Evolutionary conservation across 2,888 invertebrate genomes (phyloP).

Genomic region (Ectropis crepuscularia): DNA sequence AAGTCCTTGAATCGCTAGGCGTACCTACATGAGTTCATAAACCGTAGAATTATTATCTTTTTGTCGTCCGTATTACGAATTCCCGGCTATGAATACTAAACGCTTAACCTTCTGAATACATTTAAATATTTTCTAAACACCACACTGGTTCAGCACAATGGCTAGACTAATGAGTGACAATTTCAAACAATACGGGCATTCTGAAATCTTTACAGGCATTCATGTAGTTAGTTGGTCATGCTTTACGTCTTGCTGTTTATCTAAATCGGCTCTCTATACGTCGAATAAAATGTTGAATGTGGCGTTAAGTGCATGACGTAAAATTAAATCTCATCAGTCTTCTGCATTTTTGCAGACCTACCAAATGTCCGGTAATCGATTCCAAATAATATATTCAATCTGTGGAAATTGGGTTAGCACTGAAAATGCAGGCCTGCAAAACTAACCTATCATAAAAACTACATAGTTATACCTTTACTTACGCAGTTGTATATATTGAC

Average conservation of each 20-base stretch:
- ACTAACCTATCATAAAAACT: too few relatives aligned
- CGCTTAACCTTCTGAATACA: slow-evolving; percentile 50
- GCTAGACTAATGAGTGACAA: slow-evolving; percentile 47
- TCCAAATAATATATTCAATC: too few relatives aligned
- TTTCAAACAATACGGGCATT: slow-evolving; percentile 43
- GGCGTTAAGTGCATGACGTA: too few relatives aligned
- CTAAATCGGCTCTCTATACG: slow-evolving; percentile 2
- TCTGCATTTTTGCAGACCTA: too few relatives aligned
- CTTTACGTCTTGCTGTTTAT: slow-evolving; percentile 27
- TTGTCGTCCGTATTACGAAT: slow-evolving; percentile 40
- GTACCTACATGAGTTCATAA: slow-evolving; percentile 12
- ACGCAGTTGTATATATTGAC: too few relatives aligned
- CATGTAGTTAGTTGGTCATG: slow-evolving; percentile 26
- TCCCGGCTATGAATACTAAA: slow-evolving; percentile 46
- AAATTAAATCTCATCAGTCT: too few relatives aligned
- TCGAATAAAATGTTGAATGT: background rate
- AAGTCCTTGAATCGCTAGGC: slow-evolving; percentile 2
- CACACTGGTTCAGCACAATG: slow-evolving; percentile 42
- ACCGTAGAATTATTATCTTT: slow-evolving; percentile 13
- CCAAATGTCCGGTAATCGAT: too few relatives aligned
- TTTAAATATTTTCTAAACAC: slow-evolving; percentile 54
- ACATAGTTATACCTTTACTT: too few relatives aligned
- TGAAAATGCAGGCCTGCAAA: too few relatives aligned
- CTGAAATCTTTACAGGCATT: slow-evolving; percentile 34
- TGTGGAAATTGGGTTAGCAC: too few relatives aligned